A percentile compares a stretch with the other conserved stretches of the same genome.
Evolutionary conservation across 2,888 invertebrate genomes (phyloP).

Genomic region (Monochamus alternatus): DNA sequence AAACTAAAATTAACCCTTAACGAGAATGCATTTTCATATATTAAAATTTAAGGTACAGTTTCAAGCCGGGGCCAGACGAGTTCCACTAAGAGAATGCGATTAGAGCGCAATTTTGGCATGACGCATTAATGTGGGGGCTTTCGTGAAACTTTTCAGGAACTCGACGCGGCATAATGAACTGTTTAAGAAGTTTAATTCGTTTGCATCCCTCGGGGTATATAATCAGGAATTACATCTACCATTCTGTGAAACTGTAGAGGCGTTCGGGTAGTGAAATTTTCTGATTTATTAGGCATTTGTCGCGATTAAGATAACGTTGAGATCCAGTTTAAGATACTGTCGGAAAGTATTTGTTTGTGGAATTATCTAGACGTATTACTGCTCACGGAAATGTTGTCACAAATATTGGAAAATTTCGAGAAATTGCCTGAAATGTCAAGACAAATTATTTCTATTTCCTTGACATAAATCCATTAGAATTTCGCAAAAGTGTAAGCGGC

Average conservation of each 20-base stretch:
- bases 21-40: not conserved
- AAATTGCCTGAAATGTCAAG: too few species aligned
- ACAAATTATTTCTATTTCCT: too few species aligned
- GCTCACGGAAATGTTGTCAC: too few species aligned
- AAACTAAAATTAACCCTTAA: not conserved
- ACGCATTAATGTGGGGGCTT: constrained; percentile 4
- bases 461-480: too few species aligned
- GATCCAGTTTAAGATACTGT: not conserved
- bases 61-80: not conserved
- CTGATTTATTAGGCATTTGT: not conserved
- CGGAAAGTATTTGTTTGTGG: too few species aligned
- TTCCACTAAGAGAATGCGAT: constrained; percentile 5
- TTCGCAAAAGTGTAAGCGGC: too few species aligned
- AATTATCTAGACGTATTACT: too few species aligned
- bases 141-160: constrained; percentile 17
- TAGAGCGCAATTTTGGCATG: constrained; percentile 2
- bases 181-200: constrained; percentile 16
- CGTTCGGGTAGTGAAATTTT: not conserved
- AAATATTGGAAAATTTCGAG: too few species aligned
- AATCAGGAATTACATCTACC: constrained; percentile 11
- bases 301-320: not conserved
- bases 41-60: not conserved
- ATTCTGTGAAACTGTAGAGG: not conserved
- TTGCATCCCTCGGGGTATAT: constrained; percentile 9
- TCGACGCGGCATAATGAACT: constrained; percentile 16